A percentile compares a stretch with the other conserved stretches of the same genome.
These are phyloP conservation scores for Bombus pyrosoma DNA, from an alignment of 1,140 invertebrate species.

Conservation along the genomic window DNA sequence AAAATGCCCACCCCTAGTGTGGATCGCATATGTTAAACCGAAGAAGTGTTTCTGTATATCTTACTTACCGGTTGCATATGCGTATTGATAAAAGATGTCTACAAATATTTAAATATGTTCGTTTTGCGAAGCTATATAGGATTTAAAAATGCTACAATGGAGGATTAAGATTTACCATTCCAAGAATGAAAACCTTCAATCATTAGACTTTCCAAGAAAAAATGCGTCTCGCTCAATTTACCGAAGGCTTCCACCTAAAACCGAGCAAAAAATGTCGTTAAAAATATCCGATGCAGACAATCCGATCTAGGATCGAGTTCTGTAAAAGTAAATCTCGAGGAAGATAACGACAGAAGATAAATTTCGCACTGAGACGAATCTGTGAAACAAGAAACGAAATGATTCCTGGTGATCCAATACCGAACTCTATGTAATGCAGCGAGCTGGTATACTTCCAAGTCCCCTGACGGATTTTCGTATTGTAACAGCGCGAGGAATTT, in stretches of 20 bases:
- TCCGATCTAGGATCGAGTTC: background rate
- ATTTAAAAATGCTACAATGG: too few relatives aligned
- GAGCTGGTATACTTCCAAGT: background rate
- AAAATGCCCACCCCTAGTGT: too few relatives aligned
- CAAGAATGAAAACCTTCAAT: background rate
- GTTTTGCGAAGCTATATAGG: too few relatives aligned
- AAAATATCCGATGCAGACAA: background rate
- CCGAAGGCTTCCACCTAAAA: background rate
- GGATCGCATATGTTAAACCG: too few relatives aligned
- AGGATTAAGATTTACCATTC: background rate
- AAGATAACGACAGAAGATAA: background rate
- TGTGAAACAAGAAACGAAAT: background rate
- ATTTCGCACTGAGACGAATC: background rate
- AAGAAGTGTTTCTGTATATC: too few relatives aligned
- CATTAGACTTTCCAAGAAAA: background rate
- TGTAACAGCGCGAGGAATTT: constrained; percentile 1
- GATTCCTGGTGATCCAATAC: background rate
- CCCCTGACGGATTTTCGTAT: background rate
- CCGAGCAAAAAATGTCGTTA: background rate
- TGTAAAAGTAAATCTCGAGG: background rate
- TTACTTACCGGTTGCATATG: too few relatives aligned
- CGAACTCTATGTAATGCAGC: background rate
- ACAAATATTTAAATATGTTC: too few relatives aligned
- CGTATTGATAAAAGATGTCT: too few relatives aligned
- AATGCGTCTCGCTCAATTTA: background rate